Conservation (phyloP, 2,797 vertebrate genomes). For the Gouania willdenowi region DNA sequence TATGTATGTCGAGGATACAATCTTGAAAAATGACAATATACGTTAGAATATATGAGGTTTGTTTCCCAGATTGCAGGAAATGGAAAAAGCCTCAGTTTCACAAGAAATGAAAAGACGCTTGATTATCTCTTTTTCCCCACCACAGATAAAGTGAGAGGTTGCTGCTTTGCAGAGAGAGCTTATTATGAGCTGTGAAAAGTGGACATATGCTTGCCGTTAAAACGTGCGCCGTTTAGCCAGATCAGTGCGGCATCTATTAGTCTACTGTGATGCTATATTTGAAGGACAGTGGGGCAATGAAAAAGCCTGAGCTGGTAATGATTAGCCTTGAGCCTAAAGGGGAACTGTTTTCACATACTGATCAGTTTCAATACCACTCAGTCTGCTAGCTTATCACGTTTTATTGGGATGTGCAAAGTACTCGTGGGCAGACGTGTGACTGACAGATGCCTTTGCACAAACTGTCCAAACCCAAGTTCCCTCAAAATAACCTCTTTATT, state of each 20-base stretch:
- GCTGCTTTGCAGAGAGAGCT: conserved; percentile 19
- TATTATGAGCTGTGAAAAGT: conserved; percentile 44
- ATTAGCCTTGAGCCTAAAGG: conserved; percentile 42
- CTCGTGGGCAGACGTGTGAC: conserved; percentile 30
- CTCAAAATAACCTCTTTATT: conserved; percentile 55
- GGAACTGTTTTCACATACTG: conserved; percentile 30
- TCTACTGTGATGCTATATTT: conserved; percentile 35
- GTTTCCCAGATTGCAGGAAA: conserved; percentile 11
- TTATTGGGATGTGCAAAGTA: conserved; percentile 23
- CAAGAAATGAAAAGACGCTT: conserved; percentile 19
- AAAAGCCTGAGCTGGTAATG: conserved; percentile 49
- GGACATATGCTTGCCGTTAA: conserved; percentile 51
- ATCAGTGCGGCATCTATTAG: conserved; percentile 61
- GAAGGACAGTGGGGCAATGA: conserved; percentile 67
- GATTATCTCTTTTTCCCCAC: conserved; percentile 15
- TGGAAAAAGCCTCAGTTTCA: conserved; percentile 5
- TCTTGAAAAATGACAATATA: too few relatives aligned
- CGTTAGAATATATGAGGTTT: conserved; percentile 26
- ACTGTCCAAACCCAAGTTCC: conserved; percentile 62
- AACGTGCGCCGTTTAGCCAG: conserved; percentile 44
- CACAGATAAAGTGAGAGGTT: conserved; percentile 14
- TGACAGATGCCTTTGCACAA: conserved; percentile 38
- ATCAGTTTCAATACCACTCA: conserved; percentile 24
- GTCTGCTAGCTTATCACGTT: conserved; percentile 11
- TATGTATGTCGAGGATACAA: too few relatives aligned